Conservation (phyloP, 2,113 vertebrate species). For the Phyllostomus discolor region DNA sequence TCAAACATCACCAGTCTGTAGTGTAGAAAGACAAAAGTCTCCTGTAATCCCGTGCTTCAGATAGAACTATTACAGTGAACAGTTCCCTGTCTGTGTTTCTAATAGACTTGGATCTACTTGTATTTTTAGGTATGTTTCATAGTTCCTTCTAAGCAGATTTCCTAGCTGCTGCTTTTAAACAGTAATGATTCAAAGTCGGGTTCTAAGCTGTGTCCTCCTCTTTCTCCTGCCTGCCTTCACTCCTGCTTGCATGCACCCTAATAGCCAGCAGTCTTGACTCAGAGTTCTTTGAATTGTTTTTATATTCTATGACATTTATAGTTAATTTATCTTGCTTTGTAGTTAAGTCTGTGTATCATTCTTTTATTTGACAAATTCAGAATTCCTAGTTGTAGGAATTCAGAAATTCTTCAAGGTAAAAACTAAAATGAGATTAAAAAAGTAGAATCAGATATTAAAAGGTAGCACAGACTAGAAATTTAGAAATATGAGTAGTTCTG, state of each 20-base stretch:
- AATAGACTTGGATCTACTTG: background rate
- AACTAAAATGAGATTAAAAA: background rate
- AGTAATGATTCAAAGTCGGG: background rate
- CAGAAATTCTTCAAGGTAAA: constrained; percentile 8
- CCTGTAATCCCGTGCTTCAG: background rate
- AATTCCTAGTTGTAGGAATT: background rate
- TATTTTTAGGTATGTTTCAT: background rate
- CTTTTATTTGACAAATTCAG: background rate
- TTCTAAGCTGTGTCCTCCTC: background rate
- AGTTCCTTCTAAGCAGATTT: background rate
- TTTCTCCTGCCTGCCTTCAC: background rate
- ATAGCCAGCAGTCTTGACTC: background rate
- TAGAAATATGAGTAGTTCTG: background rate
- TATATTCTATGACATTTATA: background rate
- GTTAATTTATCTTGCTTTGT: background rate
- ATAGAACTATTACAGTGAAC: background rate
- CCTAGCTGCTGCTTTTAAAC: background rate
- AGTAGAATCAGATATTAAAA: background rate
- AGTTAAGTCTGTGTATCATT: background rate
- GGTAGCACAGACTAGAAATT: background rate
- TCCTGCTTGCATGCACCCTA: background rate
- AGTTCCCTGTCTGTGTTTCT: background rate
- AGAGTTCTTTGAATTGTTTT: background rate
- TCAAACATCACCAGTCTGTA: constrained; percentile 4
- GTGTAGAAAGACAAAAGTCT: background rate